Evolutionary conservation across 2,797 vertebrate genomes (phyloP), one percentile per base, ranked within the genome.

Genomic region (Acipenser ruthenus): DNA sequence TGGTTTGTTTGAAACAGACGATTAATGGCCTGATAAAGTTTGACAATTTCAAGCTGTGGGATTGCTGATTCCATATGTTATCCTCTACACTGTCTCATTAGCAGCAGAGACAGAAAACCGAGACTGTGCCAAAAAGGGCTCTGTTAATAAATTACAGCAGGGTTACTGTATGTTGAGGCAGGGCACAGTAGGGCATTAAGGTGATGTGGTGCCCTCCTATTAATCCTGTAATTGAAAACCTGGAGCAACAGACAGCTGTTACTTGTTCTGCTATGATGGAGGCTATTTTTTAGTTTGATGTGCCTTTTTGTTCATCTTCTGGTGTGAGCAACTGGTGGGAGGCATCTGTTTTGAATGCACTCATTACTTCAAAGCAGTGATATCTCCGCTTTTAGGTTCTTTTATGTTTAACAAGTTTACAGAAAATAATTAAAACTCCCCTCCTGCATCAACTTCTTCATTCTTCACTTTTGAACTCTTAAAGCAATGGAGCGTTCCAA

Each of bases 11-110:
- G 52, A 55, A 62, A 62, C 7, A 6, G 9, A 37, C 2, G 60
- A 62, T 62, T 62, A 62, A 62, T 62, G 60, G 18, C 7, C 60
- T 62, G 18, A 9, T 23, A 62, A 48, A 23, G 1, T 13, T n/a
- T 23, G 18, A 62, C 13, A 62, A 37, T 62, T 62, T 62, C 60
- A 37, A 62, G 60, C 60, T 23, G 60, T 62, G 60, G 11, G 60
- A 62, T 62, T 11, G 6, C 10, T 62, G 7, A 62, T 62, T 37
- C 18, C 18, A 37, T 13, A 37, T 62, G 60, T 62, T 62, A 12
- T 48, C 10, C 52, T 55, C 52, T 12, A 8, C 18, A 62, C 8
- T 8, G 12, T 18, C 60, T 62, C 18, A 18, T 23, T 23, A 62
- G 60, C 37, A 7, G 3, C 8, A 2, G 60, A 7, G 37, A 18